Percentiles rank a stretch among this genome's conserved stretches.
Evolutionary conservation across 1,140 invertebrate species (phyloP).

Genomic region (Drosophila ambigua): DNA sequence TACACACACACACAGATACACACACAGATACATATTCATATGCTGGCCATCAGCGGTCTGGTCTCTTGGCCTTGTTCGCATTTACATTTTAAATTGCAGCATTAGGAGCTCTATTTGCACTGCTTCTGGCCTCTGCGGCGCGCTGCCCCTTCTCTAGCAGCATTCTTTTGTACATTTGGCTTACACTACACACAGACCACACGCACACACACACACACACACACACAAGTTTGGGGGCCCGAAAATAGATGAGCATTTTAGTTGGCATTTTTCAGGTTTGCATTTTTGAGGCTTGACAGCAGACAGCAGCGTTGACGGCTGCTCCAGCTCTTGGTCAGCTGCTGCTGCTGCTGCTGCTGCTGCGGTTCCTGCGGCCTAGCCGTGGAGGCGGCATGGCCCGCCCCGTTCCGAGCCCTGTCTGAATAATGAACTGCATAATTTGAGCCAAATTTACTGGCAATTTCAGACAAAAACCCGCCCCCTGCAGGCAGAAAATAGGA

Average conservation of each 20-base stretch:
- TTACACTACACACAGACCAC: slow-evolving; percentile 29
- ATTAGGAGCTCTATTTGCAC: slow-evolving; percentile 67
- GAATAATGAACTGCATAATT: slow-evolving; percentile 56
- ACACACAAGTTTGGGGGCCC: background rate
- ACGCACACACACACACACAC: slow-evolving; percentile 8
- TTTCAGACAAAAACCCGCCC: slow-evolving; percentile 23
- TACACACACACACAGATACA: slow-evolving; percentile 22
- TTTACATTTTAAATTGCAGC: slow-evolving; percentile 80
- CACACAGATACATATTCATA: slow-evolving; percentile 34
- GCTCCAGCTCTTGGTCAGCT: slow-evolving; percentile 9
- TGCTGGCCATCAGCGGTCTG: slow-evolving; percentile 45
- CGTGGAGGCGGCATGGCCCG: background rate
- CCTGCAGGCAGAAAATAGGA: slow-evolving; percentile 17
- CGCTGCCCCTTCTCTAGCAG: slow-evolving; percentile 55
- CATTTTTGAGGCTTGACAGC: slow-evolving; percentile 50
- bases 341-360: background rate
- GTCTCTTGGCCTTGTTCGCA: slow-evolving; percentile 66
- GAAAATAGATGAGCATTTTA: slow-evolving; percentile 45
- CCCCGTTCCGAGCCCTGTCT: slow-evolving; percentile 1
- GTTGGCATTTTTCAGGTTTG: slow-evolving; percentile 49
- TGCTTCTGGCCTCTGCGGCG: slow-evolving; percentile 54
- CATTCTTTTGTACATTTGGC: slow-evolving; percentile 53
- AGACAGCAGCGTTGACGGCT: slow-evolving; percentile 32
- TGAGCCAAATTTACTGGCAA: slow-evolving; percentile 35
- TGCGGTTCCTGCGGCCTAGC: slow-evolving; percentile 38